These are phyloP conservation scores for Opisthocomus hoazin DNA, from an alignment of 2,113 vertebrate genomes.

Conservation along the genomic window DNA sequence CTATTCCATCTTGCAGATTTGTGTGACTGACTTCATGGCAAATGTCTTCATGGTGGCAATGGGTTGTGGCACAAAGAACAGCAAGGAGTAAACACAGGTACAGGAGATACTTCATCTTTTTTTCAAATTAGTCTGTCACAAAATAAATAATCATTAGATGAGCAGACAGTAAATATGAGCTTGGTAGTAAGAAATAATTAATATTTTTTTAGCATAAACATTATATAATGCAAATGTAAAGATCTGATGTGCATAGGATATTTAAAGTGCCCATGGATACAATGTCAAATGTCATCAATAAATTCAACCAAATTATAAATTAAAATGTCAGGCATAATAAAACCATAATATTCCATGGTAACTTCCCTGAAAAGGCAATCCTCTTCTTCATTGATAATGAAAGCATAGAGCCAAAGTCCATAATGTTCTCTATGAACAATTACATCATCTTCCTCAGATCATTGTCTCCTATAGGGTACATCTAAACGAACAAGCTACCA, in stretches of 20 bases:
- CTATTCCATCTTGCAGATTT: not conserved
- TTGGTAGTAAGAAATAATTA: not conserved
- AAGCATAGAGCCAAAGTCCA: not conserved
- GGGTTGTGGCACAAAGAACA: not conserved
- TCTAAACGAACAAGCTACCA: not conserved
- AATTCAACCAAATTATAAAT: not conserved
- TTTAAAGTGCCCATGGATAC: not conserved
- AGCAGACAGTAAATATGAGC: not conserved
- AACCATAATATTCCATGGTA: not conserved
- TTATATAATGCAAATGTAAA: not conserved
- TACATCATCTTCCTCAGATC: not conserved
- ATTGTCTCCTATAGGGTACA: not conserved
- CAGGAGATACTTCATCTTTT: constrained; percentile 55
- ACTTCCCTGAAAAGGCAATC: not conserved
- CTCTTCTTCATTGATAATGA: not conserved
- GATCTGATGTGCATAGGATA: not conserved
- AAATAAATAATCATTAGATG: not conserved
- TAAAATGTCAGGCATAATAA: not conserved
- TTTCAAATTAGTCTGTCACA: constrained; percentile 50
- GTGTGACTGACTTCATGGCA: not conserved
- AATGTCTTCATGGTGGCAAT: not conserved
- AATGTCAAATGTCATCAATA: not conserved
- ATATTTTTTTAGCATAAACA: not conserved
- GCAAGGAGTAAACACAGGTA: constrained; percentile 41
- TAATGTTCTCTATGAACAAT: not conserved